A percentile compares a stretch with the other conserved stretches of the same genome.
Conservation (phyloP, 2,888 invertebrate species). For the Melanotus villosus region DNA sequence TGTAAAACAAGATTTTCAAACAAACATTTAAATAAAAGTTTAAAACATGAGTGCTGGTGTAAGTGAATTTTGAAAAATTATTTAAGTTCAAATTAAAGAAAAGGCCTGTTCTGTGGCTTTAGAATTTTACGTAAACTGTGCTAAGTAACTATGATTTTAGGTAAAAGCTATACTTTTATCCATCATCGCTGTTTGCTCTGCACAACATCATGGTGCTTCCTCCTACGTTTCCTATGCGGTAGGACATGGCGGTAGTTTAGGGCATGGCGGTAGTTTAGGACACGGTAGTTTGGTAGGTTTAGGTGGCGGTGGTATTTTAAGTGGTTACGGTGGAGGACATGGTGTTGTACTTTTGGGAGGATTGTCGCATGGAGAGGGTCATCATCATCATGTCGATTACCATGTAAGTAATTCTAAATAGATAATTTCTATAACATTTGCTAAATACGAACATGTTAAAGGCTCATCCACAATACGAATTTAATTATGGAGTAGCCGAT, state of each 20-base stretch:
- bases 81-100: too few relatives aligned
- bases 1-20: neutral
- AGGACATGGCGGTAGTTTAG: neutral
- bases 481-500: constrained; percentile 74
- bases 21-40: too few relatives aligned
- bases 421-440: neutral
- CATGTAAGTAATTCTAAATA: constrained; percentile 16
- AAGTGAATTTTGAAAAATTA: too few relatives aligned
- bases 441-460: constrained; percentile 52
- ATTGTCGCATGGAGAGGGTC: constrained; percentile 20
- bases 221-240: neutral
- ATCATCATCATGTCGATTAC: constrained; percentile 30
- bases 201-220: neutral
- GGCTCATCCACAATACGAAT: constrained; percentile 75
- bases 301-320: neutral
- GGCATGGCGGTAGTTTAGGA: neutral
- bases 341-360: neutral
- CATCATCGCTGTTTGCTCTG: neutral
- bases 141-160: neutral
- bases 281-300: neutral
- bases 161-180: neutral
- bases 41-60: too few relatives aligned
- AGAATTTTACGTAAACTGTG: too few relatives aligned
- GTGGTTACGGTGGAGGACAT: neutral
- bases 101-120: too few relatives aligned